A percentile compares a stretch with the other conserved stretches of the same genome.
These are phyloP conservation scores for Heliconius erato DNA, from an alignment of 2,888 invertebrate species.

Conservation along the genomic window DNA sequence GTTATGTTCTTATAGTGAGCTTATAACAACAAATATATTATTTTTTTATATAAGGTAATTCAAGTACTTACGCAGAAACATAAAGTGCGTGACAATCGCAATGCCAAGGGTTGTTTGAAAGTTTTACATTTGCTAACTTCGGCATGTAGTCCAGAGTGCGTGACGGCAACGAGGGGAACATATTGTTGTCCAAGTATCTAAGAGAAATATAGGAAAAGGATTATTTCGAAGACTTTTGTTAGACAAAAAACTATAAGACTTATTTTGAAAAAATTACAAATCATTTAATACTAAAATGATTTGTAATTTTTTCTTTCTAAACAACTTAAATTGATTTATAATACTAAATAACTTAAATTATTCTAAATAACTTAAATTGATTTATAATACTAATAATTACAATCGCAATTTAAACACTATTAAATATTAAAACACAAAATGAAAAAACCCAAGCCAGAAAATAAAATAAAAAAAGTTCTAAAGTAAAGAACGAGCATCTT, in stretches of 20 bases:
- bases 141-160: constrained; percentile 88
- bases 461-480: no score
- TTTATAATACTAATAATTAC: no score
- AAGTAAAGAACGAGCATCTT: no score
- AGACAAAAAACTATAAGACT: not conserved
- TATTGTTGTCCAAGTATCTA: constrained; percentile 91
- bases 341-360: not conserved
- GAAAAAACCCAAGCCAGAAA: no score
- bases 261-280: no score
- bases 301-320: not conserved
- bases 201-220: constrained; percentile 55
- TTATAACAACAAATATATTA: not conserved
- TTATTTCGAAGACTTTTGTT: no score
- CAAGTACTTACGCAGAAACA: constrained; percentile 87
- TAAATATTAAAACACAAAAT: no score
- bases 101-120: constrained; percentile 92
- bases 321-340: not conserved
- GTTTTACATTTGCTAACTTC: constrained; percentile 88
- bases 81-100: constrained; percentile 92
- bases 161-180: constrained; percentile 88
- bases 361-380: not conserved
- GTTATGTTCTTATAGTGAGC: no score
- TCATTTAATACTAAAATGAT: no score
- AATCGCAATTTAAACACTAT: no score
- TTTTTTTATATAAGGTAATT: not conserved